Conservation (phyloP, 2,888 invertebrate species). For the Aspidapion aeneum region DNA sequence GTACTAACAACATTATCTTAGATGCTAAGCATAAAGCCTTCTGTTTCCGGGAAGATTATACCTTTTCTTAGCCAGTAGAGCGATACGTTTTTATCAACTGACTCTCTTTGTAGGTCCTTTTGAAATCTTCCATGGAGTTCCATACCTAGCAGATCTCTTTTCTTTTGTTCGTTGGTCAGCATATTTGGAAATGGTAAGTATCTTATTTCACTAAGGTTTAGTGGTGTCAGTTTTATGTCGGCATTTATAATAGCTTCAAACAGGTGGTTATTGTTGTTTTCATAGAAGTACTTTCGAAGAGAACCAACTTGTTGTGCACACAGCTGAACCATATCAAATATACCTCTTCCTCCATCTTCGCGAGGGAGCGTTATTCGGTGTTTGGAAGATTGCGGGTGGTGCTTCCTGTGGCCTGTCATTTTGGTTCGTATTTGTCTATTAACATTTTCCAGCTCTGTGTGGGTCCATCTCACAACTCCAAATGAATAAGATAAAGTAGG, state of each 20-base stretch:
- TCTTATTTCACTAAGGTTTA: too few relatives aligned
- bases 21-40: too few relatives aligned
- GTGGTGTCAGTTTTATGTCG: not conserved
- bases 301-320: not conserved
- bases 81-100: too few relatives aligned
- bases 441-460: not conserved
- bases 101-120: too few relatives aligned
- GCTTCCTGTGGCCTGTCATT: not conserved
- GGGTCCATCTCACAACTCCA: too few relatives aligned
- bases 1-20: too few relatives aligned
- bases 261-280: not conserved
- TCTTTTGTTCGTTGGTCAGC: too few relatives aligned
- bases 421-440: not conserved
- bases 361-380: not conserved
- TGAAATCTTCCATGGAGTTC: too few relatives aligned
- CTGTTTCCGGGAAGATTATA: too few relatives aligned
- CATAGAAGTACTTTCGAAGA: not conserved
- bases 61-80: too few relatives aligned
- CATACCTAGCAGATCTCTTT: too few relatives aligned
- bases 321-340: not conserved
- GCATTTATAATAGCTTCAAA: not conserved
- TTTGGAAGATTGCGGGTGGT: not conserved
- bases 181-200: too few relatives aligned
- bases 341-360: not conserved
- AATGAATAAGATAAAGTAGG: not conserved